phyloP scores from a whole-genome alignment of 2,797 vertebrate genomes.

The Mionectes olivaceus region DNA sequence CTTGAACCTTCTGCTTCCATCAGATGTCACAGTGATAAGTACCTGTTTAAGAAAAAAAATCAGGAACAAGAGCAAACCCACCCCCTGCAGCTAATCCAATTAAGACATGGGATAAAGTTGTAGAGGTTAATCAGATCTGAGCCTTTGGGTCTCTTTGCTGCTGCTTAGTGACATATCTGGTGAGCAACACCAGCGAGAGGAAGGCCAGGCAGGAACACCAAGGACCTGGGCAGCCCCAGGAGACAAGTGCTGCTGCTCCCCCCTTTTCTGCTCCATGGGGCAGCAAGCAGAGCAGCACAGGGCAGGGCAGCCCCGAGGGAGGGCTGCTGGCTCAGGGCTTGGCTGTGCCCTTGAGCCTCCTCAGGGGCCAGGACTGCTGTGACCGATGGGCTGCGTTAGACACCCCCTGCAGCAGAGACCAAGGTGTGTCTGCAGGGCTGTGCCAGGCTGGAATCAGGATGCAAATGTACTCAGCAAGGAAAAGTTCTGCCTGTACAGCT shows the following conservation, averaged over 20 bases:
- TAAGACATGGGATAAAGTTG: slow-evolving; percentile 41
- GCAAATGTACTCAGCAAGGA: not conserved
- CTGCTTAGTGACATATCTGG: slow-evolving; percentile 29
- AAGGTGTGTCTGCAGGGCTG: not conserved
- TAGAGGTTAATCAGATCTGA: slow-evolving; percentile 61
- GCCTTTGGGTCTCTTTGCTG: not conserved
- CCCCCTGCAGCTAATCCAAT: slow-evolving; percentile 39
- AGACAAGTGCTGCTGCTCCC: not conserved
- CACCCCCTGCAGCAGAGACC: not conserved
- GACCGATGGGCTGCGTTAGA: accelerated
- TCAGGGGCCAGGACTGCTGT: not conserved
- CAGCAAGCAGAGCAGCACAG: not conserved
- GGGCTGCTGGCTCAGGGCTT: not conserved
- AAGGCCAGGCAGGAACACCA: not conserved
- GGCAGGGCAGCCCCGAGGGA: not conserved
- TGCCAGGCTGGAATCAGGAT: not conserved
- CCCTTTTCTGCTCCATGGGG: not conserved
- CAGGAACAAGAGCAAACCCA: not conserved
- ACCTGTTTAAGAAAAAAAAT: slow-evolving; percentile 8
- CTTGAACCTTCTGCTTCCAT: not conserved
- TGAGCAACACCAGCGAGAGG: not conserved
- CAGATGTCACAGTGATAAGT: slow-evolving; percentile 6
- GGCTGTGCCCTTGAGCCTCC: not conserved
- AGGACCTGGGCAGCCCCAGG: not conserved
- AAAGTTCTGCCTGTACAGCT: not conserved